A percentile compares a stretch with the other conserved stretches of the same genome.
These are phyloP conservation scores for Allacma fusca DNA, from an alignment of 2,888 invertebrate genomes.

Conservation along the genomic window DNA sequence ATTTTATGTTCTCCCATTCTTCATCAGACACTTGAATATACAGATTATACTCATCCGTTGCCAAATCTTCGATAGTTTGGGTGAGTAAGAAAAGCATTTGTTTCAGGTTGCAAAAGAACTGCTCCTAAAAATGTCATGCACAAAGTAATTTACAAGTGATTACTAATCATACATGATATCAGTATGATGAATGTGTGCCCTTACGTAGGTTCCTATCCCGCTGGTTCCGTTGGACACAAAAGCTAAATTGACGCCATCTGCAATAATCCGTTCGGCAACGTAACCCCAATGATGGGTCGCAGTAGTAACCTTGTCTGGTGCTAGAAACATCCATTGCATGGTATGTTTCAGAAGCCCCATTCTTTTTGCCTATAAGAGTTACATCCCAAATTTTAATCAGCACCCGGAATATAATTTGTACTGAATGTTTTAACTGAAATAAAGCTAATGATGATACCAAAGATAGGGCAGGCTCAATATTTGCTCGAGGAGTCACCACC, in stretches of 20 bases:
- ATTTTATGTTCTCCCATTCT: conserved; percentile 83
- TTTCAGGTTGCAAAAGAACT: conserved; percentile 74
- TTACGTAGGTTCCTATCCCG: conserved; percentile 38
- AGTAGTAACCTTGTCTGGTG: conserved; percentile 70
- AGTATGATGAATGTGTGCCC: no score
- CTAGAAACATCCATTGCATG: conserved; percentile 83
- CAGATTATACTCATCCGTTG: conserved; percentile 75
- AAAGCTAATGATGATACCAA: no score
- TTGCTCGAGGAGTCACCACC: conserved; percentile 49
- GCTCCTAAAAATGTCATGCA: conserved; percentile 67
- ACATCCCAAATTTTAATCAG: not conserved
- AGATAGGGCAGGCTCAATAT: conserved; percentile 53
- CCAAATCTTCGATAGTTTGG: conserved; percentile 74
- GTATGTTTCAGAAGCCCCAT: conserved; percentile 74
- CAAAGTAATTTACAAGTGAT: not conserved
- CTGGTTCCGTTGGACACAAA: conserved; percentile 73
- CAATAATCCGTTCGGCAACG: conserved; percentile 65
- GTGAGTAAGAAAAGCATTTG: conserved; percentile 75
- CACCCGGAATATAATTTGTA: no score
- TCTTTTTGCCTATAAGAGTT: conserved; percentile 68
- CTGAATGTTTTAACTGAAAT: no score
- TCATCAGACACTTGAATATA: conserved; percentile 81
- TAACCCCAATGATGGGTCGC: conserved; percentile 50
- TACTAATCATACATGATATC: no score
- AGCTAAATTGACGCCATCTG: conserved; percentile 83